Conservation (phyloP, 2,888 invertebrate species). For the Rhimphoctona megacephalus region DNA sequence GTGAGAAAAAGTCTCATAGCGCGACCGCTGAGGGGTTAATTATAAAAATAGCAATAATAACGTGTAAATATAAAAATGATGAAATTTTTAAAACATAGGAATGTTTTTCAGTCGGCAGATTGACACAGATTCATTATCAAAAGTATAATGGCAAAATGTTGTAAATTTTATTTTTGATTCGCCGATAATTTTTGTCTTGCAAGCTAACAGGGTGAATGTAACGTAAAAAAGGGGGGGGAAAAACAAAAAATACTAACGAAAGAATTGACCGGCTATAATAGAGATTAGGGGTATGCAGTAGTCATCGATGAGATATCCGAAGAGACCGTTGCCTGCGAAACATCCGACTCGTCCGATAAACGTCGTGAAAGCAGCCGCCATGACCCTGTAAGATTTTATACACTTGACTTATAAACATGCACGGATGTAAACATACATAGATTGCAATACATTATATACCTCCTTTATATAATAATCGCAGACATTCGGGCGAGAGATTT, state of each 20-base stretch:
- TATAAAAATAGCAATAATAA: background rate
- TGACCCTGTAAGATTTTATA: slow-evolving; percentile 69
- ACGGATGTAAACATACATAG: background rate
- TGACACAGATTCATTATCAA: background rate
- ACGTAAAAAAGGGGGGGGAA: background rate
- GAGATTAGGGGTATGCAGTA: slow-evolving; percentile 89
- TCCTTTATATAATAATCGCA: background rate
- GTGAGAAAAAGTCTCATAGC: too few species aligned
- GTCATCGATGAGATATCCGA: slow-evolving; percentile 92
- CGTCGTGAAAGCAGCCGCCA: slow-evolving; percentile 82
- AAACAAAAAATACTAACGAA: slow-evolving; percentile 86
- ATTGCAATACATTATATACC: background rate
- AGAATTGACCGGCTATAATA: slow-evolving; percentile 90
- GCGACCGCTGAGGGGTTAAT: too few species aligned
- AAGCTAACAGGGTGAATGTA: background rate
- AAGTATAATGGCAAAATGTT: slow-evolving; percentile 1
- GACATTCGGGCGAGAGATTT: slow-evolving; percentile 15
- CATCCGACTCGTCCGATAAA: slow-evolving; percentile 92
- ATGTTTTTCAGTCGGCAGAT: background rate
- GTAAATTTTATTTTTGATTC: slow-evolving; percentile 13
- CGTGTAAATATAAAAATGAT: background rate
- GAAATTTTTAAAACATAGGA: background rate
- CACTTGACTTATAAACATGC: background rate
- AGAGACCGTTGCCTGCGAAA: slow-evolving; percentile 90
- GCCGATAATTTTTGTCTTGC: slow-evolving; percentile 2